Base-by-base conservation (phyloP, 1,140 invertebrate species). In the Drosophila melanogaster region DNA sequence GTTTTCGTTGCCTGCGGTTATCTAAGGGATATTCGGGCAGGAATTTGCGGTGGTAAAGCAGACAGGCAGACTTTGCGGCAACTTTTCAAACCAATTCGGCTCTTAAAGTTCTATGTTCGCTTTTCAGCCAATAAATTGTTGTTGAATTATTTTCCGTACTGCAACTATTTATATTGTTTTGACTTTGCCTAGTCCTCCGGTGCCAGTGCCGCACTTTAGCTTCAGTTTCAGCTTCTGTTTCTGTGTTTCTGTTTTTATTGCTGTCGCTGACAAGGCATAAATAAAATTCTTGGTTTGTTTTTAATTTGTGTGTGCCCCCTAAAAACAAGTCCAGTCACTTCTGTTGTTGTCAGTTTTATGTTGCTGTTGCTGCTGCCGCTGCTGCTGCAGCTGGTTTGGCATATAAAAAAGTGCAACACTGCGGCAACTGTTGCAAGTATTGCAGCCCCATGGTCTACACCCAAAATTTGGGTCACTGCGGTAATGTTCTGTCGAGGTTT, bases 331-430 rank as follows among this genome's bases (percentile, higher is more conserved):
- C 37, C 53, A 58, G 44, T 54, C 73, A 65, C 76, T 77, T 76
- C 81, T 77, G 75, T 83, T 86, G 75, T 74, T 86, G 83, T 86
- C 83, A 86, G 79, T 86, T 86, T 86, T 87, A 83, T 86, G 74
- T 26, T 47, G 46, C 22, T 26, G 43, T 15, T 19, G 15, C n/a
- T 41, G 38, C 38, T 40, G n/a, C 38, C 15, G 41, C 14, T 49
- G 24, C 22, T 26, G 22, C 14, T 87, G 69, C 74, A 86, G 81
- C 78, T 86, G 70, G 44, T 72, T 81, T 75, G 56, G 77, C 77
- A 86, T 77, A 84, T 77, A 84, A 79, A 83, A 85, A 85, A 78
- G 30, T 78, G 81, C 78, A 74, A 67, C 54, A 74, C 65, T 67
- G 66, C 60, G 44, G 46, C 59, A 56, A 59, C 50, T 73, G 69